Conservation (phyloP, 1,140 invertebrate species). For the Lasioglossum albipes region DNA sequence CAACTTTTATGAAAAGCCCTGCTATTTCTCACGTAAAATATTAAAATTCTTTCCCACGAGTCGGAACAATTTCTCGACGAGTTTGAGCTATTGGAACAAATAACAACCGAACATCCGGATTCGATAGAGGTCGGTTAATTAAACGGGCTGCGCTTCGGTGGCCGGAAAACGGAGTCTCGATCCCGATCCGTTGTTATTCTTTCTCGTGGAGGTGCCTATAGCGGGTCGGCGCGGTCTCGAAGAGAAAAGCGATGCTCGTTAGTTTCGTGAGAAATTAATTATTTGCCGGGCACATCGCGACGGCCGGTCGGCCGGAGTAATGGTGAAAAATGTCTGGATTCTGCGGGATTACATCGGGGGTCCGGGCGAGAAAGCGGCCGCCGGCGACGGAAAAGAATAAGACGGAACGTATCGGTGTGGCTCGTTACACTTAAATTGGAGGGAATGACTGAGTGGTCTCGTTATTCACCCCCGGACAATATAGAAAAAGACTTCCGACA, state of each 20-base stretch:
- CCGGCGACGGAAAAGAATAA: constrained; percentile 74
- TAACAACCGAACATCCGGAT: background rate
- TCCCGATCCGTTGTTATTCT: constrained; percentile 12
- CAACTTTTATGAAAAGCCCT: no score
- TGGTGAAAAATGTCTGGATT: constrained; percentile 81
- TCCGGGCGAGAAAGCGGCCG: constrained; percentile 53
- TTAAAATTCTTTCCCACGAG: no score
- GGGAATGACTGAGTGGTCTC: constrained; percentile 80
- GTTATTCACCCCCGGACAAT: constrained; percentile 79
- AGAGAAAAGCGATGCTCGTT: constrained; percentile 75
- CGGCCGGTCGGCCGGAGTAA: constrained; percentile 72
- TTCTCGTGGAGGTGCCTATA: constrained; percentile 34
- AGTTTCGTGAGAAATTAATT: constrained; percentile 80
- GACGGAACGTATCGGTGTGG: constrained; percentile 80
- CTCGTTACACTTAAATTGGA: constrained; percentile 81
- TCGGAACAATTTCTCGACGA: background rate
- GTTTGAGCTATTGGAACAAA: background rate
- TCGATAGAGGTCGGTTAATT: background rate
- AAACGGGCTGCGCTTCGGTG: background rate
- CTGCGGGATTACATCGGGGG: constrained; percentile 76
- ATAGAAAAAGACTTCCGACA: constrained; percentile 72
- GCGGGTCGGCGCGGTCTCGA: constrained; percentile 50
- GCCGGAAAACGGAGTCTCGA: constrained; percentile 1
- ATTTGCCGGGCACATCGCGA: constrained; percentile 75
- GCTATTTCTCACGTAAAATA: no score